Base-by-base conservation (phyloP, 2,888 invertebrate species). In the Asteroscopus sphinx region DNA sequence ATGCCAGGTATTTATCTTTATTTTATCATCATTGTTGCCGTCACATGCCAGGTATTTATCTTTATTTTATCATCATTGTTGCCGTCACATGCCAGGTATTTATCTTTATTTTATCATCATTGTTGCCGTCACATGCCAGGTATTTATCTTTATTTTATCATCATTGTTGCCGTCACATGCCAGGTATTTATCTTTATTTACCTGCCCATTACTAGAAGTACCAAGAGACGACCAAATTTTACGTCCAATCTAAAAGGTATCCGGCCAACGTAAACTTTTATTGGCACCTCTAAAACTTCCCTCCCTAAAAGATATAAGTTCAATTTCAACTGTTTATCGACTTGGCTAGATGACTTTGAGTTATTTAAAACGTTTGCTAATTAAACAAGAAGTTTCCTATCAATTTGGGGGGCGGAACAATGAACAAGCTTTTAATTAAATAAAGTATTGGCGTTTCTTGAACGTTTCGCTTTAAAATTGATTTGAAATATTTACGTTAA, bases 361-460 rank as follows among this genome's bases (percentile, higher is more conserved):
- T 75, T 82, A 84, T 85, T 83, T 78, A 73, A 81, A 83, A 76
- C 75, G 75, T 79, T 79, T 62, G 49, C 74, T 83, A 85, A 85
- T 85, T 84, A 85, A 84, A 77, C 73, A 69, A 73, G 56, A 77
- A 82, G 64, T 79, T 81, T 68, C 51, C 59, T 73, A 73, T 76
- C 74, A 73, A 72, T 73, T 76, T 60, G 42, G 70, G 63, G 63
- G 48, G 56, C 51, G 69, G 70, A 79, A 80, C 81, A 81, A 79
- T 73, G 84, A 77, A 73, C 76, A 87, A 84, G 80, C 87, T 88
- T 82, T 80, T 85, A 88, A 87, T 88, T 86, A 85, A 88, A 83
- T 77, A 81, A n/a, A 85, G 79, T 88, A 87, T 87, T 82, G 86
- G 82, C 77, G 80, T 79, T 82, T 71, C 78, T 76, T 70, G 58